A percentile compares a stretch with the other conserved stretches of the same genome.
Evolutionary conservation across 2,113 vertebrate genomes (phyloP).

Genomic region (Lagopus muta): DNA sequence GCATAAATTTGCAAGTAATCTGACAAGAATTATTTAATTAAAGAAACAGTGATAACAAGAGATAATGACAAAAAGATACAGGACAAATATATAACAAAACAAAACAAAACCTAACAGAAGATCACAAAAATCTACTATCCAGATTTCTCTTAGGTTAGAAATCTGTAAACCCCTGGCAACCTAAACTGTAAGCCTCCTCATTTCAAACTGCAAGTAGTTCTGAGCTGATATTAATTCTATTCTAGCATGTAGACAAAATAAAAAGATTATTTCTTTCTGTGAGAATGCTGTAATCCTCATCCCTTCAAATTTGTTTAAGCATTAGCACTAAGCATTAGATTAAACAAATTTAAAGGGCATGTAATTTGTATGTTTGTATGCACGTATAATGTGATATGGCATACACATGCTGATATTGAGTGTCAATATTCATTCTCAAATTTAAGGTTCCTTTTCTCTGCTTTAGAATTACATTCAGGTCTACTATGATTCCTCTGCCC

Average conservation of each 20-base stretch:
- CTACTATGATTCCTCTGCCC: slow-evolving; percentile 7
- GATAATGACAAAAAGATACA: slow-evolving; percentile 54
- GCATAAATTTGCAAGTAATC: slow-evolving; percentile 53
- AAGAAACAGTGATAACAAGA: slow-evolving; percentile 52
- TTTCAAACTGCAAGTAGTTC: slow-evolving; percentile 36
- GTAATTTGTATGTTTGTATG: slow-evolving; percentile 54
- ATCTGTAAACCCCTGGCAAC: slow-evolving; percentile 11
- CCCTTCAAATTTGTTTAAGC: slow-evolving; percentile 44
- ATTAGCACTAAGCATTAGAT: background rate
- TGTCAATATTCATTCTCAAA: slow-evolving; percentile 57
- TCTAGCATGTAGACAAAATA: background rate
- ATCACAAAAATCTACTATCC: slow-evolving; percentile 37
- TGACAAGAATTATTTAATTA: slow-evolving; percentile 20
- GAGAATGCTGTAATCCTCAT: slow-evolving; percentile 37
- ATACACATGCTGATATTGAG: slow-evolving; percentile 41
- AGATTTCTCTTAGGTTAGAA: slow-evolving; percentile 43
- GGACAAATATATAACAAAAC: slow-evolving; percentile 59
- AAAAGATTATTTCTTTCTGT: background rate
- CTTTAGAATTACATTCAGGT: slow-evolving; percentile 68
- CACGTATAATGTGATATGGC: background rate
- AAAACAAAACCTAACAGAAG: slow-evolving; percentile 43
- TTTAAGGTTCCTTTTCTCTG: slow-evolving; percentile 46
- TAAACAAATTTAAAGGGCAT: slow-evolving; percentile 72
- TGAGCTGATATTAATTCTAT: slow-evolving; percentile 17
- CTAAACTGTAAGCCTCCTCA: slow-evolving; percentile 46